These are phyloP conservation scores for Scelioninae gen. 1 DNA, from an alignment of 2,888 invertebrate species.

Conservation along the genomic window DNA sequence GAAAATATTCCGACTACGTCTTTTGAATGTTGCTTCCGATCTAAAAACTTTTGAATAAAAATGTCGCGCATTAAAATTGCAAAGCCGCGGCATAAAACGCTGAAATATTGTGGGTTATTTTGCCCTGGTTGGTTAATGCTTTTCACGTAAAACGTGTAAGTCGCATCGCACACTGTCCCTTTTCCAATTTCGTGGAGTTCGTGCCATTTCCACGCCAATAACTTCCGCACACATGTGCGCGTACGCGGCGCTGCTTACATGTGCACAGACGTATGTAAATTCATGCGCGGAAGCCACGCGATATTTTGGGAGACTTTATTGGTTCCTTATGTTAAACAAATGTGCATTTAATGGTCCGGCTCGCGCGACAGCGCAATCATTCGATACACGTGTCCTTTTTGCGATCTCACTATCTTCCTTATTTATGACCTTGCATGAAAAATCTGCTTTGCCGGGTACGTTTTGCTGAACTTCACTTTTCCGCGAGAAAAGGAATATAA, in stretches of 20 bases:
- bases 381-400: conserved; percentile 76
- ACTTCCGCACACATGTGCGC: conserved; percentile 54
- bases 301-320: conserved; percentile 73
- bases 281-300: conserved; percentile 56
- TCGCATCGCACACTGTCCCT: conserved; percentile 36
- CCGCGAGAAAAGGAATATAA: conserved; percentile 44
- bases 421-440: conserved; percentile 70
- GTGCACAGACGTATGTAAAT: conserved; percentile 56
- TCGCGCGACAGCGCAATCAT: conserved; percentile 75
- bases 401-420: conserved; percentile 72
- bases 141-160: conserved; percentile 60
- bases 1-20: neutral
- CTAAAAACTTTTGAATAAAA: conserved; percentile 36
- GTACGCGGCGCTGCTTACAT: conserved; percentile 36
- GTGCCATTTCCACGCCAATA: conserved; percentile 62
- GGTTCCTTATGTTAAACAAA: conserved; percentile 78
- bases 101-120: conserved; percentile 42
- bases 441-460: conserved; percentile 47
- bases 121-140: conserved; percentile 53
- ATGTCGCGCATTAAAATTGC: conserved; percentile 32
- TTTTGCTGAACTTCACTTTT: conserved; percentile 53
- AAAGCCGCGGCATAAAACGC: conserved; percentile 1
- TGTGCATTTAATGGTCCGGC: conserved; percentile 78
- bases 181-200: conserved; percentile 54
- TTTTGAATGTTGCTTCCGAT: conserved; percentile 4